Evolutionary conservation across 1,140 invertebrate genomes (phyloP), one percentile per base, ranked within the genome.

Genomic region (Physella acuta): DNA sequence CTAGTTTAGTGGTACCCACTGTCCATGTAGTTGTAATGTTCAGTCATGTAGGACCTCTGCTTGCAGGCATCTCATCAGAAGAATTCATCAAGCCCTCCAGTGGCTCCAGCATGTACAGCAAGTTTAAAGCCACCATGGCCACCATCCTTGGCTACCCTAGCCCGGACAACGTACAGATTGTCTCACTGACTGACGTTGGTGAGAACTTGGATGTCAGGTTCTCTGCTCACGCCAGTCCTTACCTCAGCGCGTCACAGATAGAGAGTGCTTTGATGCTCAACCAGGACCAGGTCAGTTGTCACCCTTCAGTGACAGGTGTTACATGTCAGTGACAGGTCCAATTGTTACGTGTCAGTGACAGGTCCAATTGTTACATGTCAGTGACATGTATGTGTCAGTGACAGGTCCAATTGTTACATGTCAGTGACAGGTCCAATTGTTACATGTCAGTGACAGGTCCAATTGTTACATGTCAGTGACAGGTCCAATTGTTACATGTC

Each of bases 221-320:
- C 84, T 91, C 95, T 1, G 96, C 94, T 8, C 94, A 97, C 86
- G 94, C 94, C 0, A 96, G 95, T 0, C 94, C 95, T 2, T 98
- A 96, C 82, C 96, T 96, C 78, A 96, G 97, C 78, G 91, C 95
- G 0, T 93, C 95, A 0, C 90, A 93, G 86, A 87, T 98, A 44
- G 95, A 98, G 84, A 95, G 95, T 30, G 92, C 97, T 49, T 92
- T 98, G 0, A 84, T 95, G n/a, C 92, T 95, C 88, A 92, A 98
- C 81, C 89, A 93, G 71, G 92, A 94, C 87, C 91, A 95, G 84
- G 90, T 91, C 84, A 79, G 52, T 30, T 8, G 8, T 55, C 24
- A 14, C 28, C 24, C 8, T 24, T 14, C 20, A 24, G 53, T 55
- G 8, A 16, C 14, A 20, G 11, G 62, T 51, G 39, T 1, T 16